Evolutionary conservation across 2,888 invertebrate genomes (phyloP).

Genomic region (Eristalis arbustorum): DNA sequence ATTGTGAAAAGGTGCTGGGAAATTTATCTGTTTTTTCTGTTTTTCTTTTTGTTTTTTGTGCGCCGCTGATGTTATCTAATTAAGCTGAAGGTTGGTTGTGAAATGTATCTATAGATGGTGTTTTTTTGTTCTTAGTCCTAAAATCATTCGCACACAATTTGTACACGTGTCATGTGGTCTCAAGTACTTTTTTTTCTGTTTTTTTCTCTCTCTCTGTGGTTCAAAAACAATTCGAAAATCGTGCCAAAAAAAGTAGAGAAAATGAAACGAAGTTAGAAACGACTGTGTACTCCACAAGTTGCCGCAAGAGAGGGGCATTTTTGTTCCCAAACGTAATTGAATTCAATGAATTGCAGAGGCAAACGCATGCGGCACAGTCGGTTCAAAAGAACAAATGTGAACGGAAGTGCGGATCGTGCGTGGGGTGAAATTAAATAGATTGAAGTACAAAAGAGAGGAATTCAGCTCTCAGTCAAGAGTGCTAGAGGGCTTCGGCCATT

Average conservation of each 20-base stretch:
- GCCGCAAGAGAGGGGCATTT: slow-evolving; percentile 5
- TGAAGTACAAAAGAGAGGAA: slow-evolving; percentile 12
- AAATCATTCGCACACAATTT: neutral
- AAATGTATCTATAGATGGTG: slow-evolving; percentile 8
- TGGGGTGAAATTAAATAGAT: slow-evolving; percentile 40
- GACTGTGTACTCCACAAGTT: neutral
- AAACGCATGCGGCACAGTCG: slow-evolving; percentile 22
- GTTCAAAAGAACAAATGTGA: neutral
- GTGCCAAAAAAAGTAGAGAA: neutral
- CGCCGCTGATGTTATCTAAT: slow-evolving; percentile 54
- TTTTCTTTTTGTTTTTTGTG: neutral
- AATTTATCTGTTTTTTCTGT: slow-evolving; percentile 8
- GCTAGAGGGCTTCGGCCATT: no score
- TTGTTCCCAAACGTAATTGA: slow-evolving; percentile 10
- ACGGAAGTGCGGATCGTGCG: slow-evolving; percentile 54
- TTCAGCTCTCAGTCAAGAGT: neutral
- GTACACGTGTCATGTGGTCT: slow-evolving; percentile 43
- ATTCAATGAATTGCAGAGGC: slow-evolving; percentile 36
- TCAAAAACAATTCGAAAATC: neutral
- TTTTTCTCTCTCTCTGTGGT: neutral
- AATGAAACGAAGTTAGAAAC: slow-evolving; percentile 29
- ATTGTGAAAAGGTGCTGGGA: slow-evolving; percentile 52
- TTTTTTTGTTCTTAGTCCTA: neutral
- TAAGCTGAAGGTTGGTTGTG: slow-evolving; percentile 56
- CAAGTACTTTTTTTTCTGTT: slow-evolving; percentile 51